A percentile compares a stretch with the other conserved stretches of the same genome.
phyloP scores from a whole-genome alignment of 2,113 vertebrate species.

The Pseudopodoces humilis region DNA sequence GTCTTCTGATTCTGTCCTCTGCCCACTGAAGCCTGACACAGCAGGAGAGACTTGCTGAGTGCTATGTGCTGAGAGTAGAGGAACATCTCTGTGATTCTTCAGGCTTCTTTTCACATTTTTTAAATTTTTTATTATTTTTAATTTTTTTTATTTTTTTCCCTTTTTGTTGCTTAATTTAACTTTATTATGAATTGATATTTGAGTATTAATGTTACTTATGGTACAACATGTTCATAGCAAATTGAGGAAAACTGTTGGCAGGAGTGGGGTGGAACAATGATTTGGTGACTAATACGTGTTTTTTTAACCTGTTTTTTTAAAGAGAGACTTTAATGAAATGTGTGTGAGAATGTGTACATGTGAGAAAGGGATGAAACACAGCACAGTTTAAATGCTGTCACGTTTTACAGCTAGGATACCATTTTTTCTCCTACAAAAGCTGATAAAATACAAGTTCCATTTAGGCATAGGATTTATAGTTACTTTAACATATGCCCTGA shows the following conservation, averaged over 20 bases:
- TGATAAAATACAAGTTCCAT: conserved; percentile 59
- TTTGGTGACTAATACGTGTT: neutral
- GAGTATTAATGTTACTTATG: neutral
- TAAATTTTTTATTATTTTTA: too few species aligned
- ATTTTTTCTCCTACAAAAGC: conserved; percentile 45
- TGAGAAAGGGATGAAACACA: neutral
- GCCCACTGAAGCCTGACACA: neutral
- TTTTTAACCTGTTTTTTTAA: neutral
- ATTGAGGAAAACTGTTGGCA: neutral
- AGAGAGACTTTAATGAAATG: neutral
- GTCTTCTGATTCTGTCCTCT: neutral
- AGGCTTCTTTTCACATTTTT: neutral
- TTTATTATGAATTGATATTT: neutral
- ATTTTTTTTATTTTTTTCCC: too few species aligned
- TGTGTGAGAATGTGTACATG: neutral
- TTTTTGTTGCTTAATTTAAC: neutral
- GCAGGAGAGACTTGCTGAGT: neutral
- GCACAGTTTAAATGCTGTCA: conserved; percentile 25
- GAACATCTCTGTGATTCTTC: neutral
- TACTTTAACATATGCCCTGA: conserved; percentile 63
- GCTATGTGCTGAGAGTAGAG: neutral
- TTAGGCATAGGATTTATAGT: conserved; percentile 66
- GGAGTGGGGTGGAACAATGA: neutral
- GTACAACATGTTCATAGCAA: neutral
- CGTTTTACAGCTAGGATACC: conserved; percentile 26